Percentiles rank a stretch among this genome's conserved stretches.
Evolutionary conservation across 2,797 vertebrate genomes (phyloP).

Genomic region (Melanotaenia trifasciata): DNA sequence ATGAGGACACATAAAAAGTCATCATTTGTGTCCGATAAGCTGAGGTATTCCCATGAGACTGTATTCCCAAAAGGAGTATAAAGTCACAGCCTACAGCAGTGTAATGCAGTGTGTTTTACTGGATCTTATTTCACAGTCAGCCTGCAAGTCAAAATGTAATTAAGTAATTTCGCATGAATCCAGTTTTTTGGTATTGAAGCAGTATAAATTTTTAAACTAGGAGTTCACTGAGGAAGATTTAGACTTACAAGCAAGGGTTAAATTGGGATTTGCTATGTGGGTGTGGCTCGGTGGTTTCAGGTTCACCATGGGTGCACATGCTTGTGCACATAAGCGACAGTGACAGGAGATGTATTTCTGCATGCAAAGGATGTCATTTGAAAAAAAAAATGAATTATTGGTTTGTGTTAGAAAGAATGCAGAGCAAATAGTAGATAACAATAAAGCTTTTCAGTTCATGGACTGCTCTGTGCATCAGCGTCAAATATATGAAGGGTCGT

Average conservation of each 20-base stretch:
- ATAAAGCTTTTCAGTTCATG: not conserved
- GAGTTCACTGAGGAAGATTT: not conserved
- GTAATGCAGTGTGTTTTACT: not conserved
- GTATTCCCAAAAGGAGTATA: not conserved
- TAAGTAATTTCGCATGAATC: slow-evolving; percentile 5
- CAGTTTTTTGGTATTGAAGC: not conserved
- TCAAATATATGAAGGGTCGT: not conserved
- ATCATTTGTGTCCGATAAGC: not conserved
- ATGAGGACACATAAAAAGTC: not conserved
- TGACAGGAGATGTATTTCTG: not conserved
- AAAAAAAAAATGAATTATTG: not conserved
- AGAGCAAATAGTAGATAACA: not conserved
- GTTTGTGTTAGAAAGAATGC: not conserved
- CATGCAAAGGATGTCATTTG: not conserved
- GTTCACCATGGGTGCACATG: not conserved
- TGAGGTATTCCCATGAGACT: not conserved
- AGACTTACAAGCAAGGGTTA: not conserved
- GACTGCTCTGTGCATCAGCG: not conserved
- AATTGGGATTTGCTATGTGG: not conserved
- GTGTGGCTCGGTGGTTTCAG: not conserved
- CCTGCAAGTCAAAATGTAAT: not conserved
- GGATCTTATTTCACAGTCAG: not conserved
- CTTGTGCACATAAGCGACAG: not conserved
- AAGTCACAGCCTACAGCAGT: not conserved
- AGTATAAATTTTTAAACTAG: not conserved